These are phyloP conservation scores for Nasonia oneida DNA, from an alignment of 2,888 invertebrate species.

Conservation along the genomic window DNA sequence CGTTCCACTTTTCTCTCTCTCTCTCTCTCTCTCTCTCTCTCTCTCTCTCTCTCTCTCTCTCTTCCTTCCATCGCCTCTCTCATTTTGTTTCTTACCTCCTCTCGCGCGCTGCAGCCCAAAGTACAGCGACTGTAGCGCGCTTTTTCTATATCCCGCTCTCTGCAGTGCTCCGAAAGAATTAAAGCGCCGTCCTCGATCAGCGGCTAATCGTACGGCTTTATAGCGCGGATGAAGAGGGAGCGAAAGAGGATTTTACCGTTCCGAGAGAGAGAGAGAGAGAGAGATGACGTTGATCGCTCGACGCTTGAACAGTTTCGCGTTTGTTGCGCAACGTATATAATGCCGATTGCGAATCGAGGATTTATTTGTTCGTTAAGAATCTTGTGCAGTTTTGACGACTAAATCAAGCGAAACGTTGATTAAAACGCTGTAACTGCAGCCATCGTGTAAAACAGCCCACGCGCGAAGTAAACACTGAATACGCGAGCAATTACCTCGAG, in stretches of 20 bases:
- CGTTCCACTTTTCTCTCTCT: background rate
- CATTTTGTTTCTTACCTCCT: slow-evolving; percentile 23
- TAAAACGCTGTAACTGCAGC: no score
- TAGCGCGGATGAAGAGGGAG: background rate
- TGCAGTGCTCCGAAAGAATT: background rate
- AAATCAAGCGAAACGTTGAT: no score
- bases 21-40: slow-evolving; percentile 7
- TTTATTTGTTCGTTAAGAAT: no score
- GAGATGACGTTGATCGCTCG: slow-evolving; percentile 5
- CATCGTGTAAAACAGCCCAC: background rate
- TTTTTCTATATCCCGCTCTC: background rate
- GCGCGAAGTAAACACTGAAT: background rate
- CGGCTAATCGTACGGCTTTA: slow-evolving; percentile 20
- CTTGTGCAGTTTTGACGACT: no score
- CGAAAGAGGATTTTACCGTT: background rate
- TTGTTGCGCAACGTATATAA: background rate
- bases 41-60: background rate
- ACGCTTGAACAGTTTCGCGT: background rate
- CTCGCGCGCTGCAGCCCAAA: slow-evolving; percentile 15
- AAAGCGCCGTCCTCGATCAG: slow-evolving; percentile 18
- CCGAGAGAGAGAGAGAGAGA: slow-evolving; percentile 5
- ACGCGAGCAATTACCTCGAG: background rate
- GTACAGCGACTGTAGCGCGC: background rate
- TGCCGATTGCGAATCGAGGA: no score
- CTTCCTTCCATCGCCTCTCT: slow-evolving; percentile 32